Base-by-base conservation (phyloP, 2,797 vertebrate species). In the Lepidocolaptes lacrymiger region DNA sequence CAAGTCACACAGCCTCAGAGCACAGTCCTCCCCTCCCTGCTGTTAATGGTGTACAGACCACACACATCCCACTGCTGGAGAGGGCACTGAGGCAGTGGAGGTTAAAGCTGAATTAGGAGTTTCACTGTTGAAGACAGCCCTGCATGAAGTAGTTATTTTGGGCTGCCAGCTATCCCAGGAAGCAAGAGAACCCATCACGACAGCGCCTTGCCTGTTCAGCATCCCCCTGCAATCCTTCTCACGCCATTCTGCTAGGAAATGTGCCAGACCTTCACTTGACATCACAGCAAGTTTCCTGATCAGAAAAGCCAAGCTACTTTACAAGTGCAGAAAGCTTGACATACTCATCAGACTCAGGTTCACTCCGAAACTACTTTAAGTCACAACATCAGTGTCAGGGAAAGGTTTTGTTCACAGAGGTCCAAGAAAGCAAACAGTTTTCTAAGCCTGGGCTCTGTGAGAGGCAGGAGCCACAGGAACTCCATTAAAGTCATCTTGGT, bases 141-240 rank as follows among this genome's bases (percentile, higher is more conserved):
- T 58, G 48, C 20, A 52, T 20, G 52, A 71, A 49, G 36, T 13
- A 67, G 71, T 49, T 67, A 19, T 91, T 72, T 10, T 30, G 54
- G 75, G 48, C 54, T 71, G 79, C 49, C 66, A 58, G 55, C 39
- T 78, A 32, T 22, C 36, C 61, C 46, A 37, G 54, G 59, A 85
- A 88, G 36, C n/a, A 46, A 5, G 9, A 54, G 37, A 84, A 34
- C 18, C n/a, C 15, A 1, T 36, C 2, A 2, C 0, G 1, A 14
- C 43, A 22, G 32, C 12, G 55, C 46, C 64, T 15, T 18, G 36
- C 56, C 82, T 2, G 0, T 19, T 44, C 54, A 14, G 39, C 9
- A 5, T 52, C 7, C 39, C n/a, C 14, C 52, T 36, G 46, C 37
- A n/a, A 36, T 9, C 58, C 64, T 74, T 10, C 58, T 62, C 77